Evolutionary conservation across 2,888 invertebrate species (phyloP).

Genomic region (Antheraea yamamai): DNA sequence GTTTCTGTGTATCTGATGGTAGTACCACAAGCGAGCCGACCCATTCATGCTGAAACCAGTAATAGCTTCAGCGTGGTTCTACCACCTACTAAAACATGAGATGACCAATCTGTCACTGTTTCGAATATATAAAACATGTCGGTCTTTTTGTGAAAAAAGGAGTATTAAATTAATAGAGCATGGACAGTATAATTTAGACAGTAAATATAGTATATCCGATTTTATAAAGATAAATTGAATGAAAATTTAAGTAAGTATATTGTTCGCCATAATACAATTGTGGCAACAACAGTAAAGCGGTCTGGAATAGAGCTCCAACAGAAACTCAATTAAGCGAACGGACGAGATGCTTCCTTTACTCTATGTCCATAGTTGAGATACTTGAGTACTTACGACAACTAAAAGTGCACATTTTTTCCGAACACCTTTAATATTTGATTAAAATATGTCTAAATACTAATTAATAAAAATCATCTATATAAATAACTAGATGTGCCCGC

Average conservation of each 20-base stretch:
- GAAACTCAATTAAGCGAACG: slow-evolving; percentile 57
- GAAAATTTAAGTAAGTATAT: slow-evolving; percentile 10
- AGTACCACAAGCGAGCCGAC: too few relatives aligned
- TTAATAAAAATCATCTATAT: too few relatives aligned
- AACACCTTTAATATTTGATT: neutral
- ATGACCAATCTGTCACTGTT: too few relatives aligned
- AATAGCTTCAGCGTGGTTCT: too few relatives aligned
- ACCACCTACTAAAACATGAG: too few relatives aligned
- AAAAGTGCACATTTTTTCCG: slow-evolving; percentile 7
- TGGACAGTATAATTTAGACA: neutral
- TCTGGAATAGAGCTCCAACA: slow-evolving; percentile 35
- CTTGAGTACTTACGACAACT: neutral
- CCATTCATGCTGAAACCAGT: too few relatives aligned
- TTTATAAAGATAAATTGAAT: neutral
- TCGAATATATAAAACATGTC: too few relatives aligned
- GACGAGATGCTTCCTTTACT: slow-evolving; percentile 25
- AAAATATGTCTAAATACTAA: too few relatives aligned
- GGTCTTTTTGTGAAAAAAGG: too few relatives aligned
- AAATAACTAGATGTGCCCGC: too few relatives aligned
- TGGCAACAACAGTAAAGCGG: slow-evolving; percentile 16
- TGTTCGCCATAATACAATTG: slow-evolving; percentile 6
- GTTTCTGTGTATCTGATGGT: too few relatives aligned
- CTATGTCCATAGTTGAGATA: neutral
- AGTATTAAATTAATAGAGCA: neutral
- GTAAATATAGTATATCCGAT: neutral